Evolutionary conservation across 2,888 invertebrate genomes (phyloP), one percentile per base, ranked within the genome.

Genomic region (Ischnus inquisitorius): DNA sequence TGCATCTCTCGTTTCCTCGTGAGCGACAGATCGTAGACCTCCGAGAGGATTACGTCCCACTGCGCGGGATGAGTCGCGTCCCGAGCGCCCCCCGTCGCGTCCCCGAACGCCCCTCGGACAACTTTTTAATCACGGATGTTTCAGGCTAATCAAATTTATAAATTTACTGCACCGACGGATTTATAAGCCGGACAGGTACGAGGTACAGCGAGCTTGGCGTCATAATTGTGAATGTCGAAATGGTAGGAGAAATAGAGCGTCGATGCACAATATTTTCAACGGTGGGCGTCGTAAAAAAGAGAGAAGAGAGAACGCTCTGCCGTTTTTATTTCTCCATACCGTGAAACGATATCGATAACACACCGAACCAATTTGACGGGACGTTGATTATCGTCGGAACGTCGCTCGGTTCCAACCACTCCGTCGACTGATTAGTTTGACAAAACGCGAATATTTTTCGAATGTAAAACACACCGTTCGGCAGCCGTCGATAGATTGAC

Each of bases 61-160:
- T 28, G 72, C 25, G 22, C 28, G 39, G 72, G 75, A 84, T 77
- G 76, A 80, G 79, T 80, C 80, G 48, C 43, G 64, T 28, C 51
- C 22, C 79, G 43, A 51, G 51, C 34, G 22, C 54, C 8, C 34
- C 41, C n/a, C 25, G 12, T 41, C 22, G 12, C 51, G 22, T 51
- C 34, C 8, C 72, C 22, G n/a, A n/a, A n/a, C 62, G 48, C 4
- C 72, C 72, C 60, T 54, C 80, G 39, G 54, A 54, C 46, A 46
- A 72, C 76, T 76, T 79, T 80, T 76, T 79, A 79, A 83, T 79
- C 83, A 76, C 72, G 76, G 72, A 77, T 41, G 74, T 77, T 80
- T 77, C 72, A 57, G 39, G 54, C 62, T 80, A 80, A 84, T 84
- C 62, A 68, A 77, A 84, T 60, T 60, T 76, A 72, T 75, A 62